Percentiles rank a stretch among this genome's conserved stretches.
phyloP scores from a whole-genome alignment of 2,797 vertebrate genomes.

The Gobio occitaniae region DNA sequence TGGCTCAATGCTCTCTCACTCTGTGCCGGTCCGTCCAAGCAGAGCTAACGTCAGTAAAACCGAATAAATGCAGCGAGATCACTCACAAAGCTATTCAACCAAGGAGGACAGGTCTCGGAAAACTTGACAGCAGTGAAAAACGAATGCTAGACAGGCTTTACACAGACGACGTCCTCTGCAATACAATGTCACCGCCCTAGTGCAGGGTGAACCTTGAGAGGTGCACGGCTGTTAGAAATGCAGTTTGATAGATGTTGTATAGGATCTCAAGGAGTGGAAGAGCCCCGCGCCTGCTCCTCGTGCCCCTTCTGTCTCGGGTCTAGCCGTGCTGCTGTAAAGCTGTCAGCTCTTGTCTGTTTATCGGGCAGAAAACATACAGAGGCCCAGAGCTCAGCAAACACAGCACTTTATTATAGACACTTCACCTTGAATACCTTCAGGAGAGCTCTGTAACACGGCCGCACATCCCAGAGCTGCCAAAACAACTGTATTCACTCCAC shows the following conservation, averaged over 20 bases:
- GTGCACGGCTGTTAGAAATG: conserved; percentile 17
- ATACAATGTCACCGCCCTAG: conserved; percentile 12
- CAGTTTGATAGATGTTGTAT: conserved; percentile 11
- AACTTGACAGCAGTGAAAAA: conserved; percentile 31
- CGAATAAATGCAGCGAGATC: conserved; percentile 40
- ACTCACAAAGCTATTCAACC: conserved; percentile 31
- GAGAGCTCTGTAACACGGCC: conserved; percentile 13
- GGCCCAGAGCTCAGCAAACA: conserved; percentile 40
- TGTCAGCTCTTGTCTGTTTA: conserved; percentile 55
- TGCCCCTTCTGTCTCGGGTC: conserved; percentile 30
- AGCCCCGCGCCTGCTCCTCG: not conserved
- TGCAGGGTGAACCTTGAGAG: conserved; percentile 13
- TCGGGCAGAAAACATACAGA: conserved; percentile 49
- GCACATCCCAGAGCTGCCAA: conserved; percentile 31
- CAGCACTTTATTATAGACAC: conserved; percentile 46
- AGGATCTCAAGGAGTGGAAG: conserved; percentile 21
- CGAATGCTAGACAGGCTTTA: conserved; percentile 19
- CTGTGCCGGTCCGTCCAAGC: conserved; percentile 16
- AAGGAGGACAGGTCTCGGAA: conserved; percentile 22
- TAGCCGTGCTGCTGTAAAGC: conserved; percentile 39
- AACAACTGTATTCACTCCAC: conserved; percentile 21
- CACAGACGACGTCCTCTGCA: conserved; percentile 10
- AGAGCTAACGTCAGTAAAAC: conserved; percentile 19
- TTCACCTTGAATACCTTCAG: conserved; percentile 50
- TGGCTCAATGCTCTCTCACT: conserved; percentile 36